Evolutionary conservation across 2,888 invertebrate species (phyloP).

Genomic region (Cheilosia impressa): DNA sequence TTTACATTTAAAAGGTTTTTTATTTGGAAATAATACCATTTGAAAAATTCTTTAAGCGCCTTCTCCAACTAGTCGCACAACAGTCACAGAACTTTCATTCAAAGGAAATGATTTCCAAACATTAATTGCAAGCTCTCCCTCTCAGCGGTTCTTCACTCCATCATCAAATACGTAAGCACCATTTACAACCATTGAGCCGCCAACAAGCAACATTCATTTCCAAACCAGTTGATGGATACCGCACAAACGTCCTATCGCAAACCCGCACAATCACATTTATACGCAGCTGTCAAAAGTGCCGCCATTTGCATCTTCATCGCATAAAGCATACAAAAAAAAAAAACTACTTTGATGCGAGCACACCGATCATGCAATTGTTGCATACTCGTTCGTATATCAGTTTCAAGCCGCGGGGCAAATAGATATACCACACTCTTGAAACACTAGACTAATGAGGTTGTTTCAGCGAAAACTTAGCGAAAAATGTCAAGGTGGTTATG

Average conservation of each 20-base stretch:
- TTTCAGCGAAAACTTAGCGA: conserved; percentile 57
- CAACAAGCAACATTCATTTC: neutral
- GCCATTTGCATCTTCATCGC: conserved; percentile 8
- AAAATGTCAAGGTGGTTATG: conserved; percentile 70
- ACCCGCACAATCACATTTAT: neutral
- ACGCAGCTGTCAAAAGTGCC: neutral
- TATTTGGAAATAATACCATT: no score
- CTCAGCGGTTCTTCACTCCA: no score
- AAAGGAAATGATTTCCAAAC: no score
- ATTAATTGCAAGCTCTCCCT: no score
- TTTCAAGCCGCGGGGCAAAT: conserved; percentile 21
- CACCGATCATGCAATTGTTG: conserved; percentile 47
- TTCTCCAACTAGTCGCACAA: no score
- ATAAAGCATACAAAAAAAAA: neutral
- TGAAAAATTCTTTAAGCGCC: no score
- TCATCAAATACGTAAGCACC: no score
- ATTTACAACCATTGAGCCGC: no score
- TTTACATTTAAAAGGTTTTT: no score
- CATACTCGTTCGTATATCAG: conserved; percentile 13
- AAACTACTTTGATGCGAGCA: conserved; percentile 26
- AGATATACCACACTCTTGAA: conserved; percentile 31
- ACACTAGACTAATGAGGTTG: conserved; percentile 67
- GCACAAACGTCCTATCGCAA: neutral
- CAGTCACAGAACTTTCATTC: no score
- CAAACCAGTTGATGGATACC: conserved; percentile 12